These are phyloP conservation scores for Rhodeus uyekii DNA, from an alignment of 2,797 vertebrate species.

Conservation along the genomic window DNA sequence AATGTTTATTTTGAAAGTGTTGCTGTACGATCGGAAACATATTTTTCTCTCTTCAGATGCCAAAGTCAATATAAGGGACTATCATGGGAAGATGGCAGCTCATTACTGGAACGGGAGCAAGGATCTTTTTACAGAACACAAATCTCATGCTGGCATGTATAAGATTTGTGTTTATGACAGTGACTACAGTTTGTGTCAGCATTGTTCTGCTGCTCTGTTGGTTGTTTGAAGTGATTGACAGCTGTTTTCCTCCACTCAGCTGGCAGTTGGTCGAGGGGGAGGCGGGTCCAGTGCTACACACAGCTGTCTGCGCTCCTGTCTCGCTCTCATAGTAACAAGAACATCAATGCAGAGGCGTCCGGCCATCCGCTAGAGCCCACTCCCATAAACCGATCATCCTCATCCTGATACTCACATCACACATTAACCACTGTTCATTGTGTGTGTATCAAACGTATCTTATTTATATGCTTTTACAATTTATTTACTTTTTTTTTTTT, in stretches of 20 bases:
- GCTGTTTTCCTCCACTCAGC: conserved; percentile 53
- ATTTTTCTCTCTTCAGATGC: conserved; percentile 63
- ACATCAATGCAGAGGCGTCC: conserved; percentile 56
- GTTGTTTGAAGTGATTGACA: conserved; percentile 7
- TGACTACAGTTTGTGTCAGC: background rate
- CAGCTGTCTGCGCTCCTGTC: conserved; percentile 61
- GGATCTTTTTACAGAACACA: conserved; percentile 58
- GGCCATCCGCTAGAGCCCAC: conserved; percentile 10
- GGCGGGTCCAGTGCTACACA: conserved; percentile 57
- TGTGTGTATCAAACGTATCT: background rate
- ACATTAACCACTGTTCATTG: conserved; percentile 43
- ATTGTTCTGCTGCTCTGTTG: background rate
- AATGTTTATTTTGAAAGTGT: background rate
- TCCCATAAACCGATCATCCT: background rate
- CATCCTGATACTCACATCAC: background rate
- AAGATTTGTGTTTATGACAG: background rate
- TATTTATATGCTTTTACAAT: background rate
- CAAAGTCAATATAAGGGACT: conserved; percentile 71
- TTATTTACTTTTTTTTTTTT: no score
- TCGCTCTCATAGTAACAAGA: conserved; percentile 63
- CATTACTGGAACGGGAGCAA: conserved; percentile 68
- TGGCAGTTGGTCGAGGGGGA: conserved; percentile 29
- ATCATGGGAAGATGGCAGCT: conserved; percentile 62
- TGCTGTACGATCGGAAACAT: background rate
- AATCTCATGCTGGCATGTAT: conserved; percentile 50